A percentile compares a stretch with the other conserved stretches of the same genome.
phyloP scores from a whole-genome alignment of 1,140 invertebrate genomes.

The Philotrypesis tridentata region DNA sequence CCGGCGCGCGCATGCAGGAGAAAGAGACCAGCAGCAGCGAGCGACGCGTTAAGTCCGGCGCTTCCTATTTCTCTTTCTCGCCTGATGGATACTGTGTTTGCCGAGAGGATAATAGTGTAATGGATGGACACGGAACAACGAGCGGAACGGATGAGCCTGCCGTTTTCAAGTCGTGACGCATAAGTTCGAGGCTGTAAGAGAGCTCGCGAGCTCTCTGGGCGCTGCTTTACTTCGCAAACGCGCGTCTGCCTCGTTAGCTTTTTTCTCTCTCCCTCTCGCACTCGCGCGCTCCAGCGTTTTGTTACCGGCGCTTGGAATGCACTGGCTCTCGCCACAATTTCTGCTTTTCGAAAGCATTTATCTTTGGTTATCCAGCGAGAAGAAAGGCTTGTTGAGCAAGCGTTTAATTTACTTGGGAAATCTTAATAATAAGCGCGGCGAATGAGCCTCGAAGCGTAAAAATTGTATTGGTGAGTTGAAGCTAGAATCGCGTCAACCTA shows the following conservation, averaged over 20 bases:
- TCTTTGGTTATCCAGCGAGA: neutral
- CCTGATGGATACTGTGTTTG: conserved; percentile 62
- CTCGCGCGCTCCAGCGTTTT: too few species aligned
- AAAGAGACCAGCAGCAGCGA: conserved; percentile 26
- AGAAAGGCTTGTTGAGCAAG: neutral
- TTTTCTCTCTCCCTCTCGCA: neutral
- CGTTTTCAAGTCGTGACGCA: conserved; percentile 58
- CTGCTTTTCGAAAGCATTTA: neutral
- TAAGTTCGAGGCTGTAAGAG: conserved; percentile 25
- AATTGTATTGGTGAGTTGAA: conserved; percentile 1
- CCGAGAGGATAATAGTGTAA: conserved; percentile 66
- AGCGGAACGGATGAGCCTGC: conserved; percentile 61
- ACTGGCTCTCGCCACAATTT: conserved; percentile 13
- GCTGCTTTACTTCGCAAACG: conserved; percentile 10
- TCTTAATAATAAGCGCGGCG: conserved; percentile 30
- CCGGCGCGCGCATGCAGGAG: too few species aligned
- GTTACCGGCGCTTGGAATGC: conserved; percentile 14
- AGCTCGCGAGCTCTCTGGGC: too few species aligned
- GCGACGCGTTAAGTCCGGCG: conserved; percentile 52
- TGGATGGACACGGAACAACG: conserved; percentile 63
- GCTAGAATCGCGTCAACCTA: neutral
- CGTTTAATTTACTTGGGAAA: conserved; percentile 13
- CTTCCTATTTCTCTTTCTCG: conserved; percentile 8
- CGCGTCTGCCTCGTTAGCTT: neutral
- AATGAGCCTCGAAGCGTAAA: neutral